Conservation (phyloP, 1,140 invertebrate species). For the Drosophila pachea region DNA sequence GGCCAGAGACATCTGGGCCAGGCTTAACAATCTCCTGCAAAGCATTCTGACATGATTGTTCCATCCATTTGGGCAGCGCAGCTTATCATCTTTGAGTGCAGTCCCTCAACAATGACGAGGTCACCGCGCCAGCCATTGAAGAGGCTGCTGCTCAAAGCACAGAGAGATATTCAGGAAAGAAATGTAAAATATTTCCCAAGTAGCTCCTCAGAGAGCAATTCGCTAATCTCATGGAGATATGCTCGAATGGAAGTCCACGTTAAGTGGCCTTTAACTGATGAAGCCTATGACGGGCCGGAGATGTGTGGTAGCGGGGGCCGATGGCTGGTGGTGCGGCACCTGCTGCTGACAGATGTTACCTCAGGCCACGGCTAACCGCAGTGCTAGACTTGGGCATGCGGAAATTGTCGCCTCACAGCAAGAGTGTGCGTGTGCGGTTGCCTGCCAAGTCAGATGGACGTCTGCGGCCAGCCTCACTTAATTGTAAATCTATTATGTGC, state of each 20-base stretch:
- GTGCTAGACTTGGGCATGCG: constrained; percentile 51
- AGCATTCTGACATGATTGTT: too few relatives aligned
- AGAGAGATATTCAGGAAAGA: not conserved
- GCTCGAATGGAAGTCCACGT: constrained; percentile 40
- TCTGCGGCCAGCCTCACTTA: constrained; percentile 43
- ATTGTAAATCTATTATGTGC: constrained; percentile 62
- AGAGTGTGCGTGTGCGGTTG: constrained; percentile 16
- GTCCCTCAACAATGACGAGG: constrained; percentile 31
- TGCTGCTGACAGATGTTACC: constrained; percentile 20
- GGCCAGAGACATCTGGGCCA: too few relatives aligned
- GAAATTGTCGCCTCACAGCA: constrained; percentile 10
- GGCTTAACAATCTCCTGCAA: too few relatives aligned
- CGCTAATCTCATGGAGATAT: too few relatives aligned
- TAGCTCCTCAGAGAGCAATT: too few relatives aligned
- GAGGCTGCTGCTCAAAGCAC: not conserved
- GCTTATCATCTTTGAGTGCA: constrained; percentile 49
- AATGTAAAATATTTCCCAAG: too few relatives aligned
- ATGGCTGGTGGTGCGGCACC: constrained; percentile 38
- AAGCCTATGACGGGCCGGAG: constrained; percentile 41
- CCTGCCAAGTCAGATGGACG: too few relatives aligned
- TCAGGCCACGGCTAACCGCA: constrained; percentile 21
- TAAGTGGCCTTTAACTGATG: constrained; percentile 68
- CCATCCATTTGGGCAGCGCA: constrained; percentile 5
- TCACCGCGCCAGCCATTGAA: constrained; percentile 45
- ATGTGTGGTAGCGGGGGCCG: constrained; percentile 33